Evolutionary conservation across 2,797 vertebrate species (phyloP), one percentile per base, ranked within the genome.

Genomic region (Melanitta fusca): DNA sequence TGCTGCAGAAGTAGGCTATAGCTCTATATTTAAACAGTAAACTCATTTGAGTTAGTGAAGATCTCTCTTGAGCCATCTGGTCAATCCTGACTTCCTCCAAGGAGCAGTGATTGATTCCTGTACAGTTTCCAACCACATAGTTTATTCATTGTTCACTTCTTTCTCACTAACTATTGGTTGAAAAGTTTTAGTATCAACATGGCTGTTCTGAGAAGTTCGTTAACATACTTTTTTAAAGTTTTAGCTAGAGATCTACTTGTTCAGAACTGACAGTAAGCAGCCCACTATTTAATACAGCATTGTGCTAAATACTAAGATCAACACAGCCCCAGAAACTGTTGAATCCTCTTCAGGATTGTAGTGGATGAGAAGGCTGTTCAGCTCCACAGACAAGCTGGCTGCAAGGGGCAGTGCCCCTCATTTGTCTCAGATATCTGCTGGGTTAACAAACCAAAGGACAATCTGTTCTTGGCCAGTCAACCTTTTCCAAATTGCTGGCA

Each of bases 401-500:
- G 51, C 24, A 54, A 78, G 28, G 14, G 43, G 36, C 30, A 70
- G 28, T 66, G 60, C 30, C 60, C 41, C 56, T 64, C 71, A 73
- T 53, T 77, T 89, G 57, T 84, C 32, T 88, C 47, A 71, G 24
- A 39, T 81, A 84, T 21, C 38, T 91, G n/a, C 65, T 3, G 3
- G 22, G 38, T 70, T 86, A 91, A 87, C 43, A 85, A 93, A 81
- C 9, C 24, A 75, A 85, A 61, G 51, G 47, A 81, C 34, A 79
- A 65, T 62, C 34, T 91, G 62, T 82, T 93, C 90, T 91, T 87
- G 64, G 43, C 28, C 80, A 96, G 56, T 16, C 88, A 89, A 62
- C 64, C 83, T 85, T 85, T 80, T 47, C 34, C 47, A 90, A 93
- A 91, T 60, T 80, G 71, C 61, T 94, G 90, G 86, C 71, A 94